phyloP scores from a whole-genome alignment of 2,113 vertebrate species.

The Trematocara zebra region DNA sequence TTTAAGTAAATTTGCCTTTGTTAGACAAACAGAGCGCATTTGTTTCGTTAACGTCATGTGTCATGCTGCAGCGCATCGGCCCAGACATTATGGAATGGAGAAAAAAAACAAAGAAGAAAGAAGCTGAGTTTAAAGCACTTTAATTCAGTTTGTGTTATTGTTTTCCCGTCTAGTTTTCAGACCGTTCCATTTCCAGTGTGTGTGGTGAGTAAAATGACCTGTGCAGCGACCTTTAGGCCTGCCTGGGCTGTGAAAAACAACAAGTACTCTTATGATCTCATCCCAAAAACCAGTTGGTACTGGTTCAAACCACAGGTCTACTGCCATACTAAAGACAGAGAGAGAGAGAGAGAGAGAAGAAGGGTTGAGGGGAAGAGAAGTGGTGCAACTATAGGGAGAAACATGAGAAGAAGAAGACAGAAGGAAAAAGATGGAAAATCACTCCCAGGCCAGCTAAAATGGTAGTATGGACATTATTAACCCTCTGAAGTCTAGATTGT shows the following conservation, averaged over 20 bases:
- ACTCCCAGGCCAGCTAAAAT: background rate
- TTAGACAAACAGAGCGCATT: slow-evolving; percentile 5
- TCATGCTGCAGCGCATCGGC: background rate
- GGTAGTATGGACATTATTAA: background rate
- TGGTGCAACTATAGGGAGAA: background rate
- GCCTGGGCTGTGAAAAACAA: slow-evolving; percentile 21
- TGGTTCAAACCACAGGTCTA: slow-evolving; percentile 49
- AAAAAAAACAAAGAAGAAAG: background rate
- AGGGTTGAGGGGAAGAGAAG: background rate
- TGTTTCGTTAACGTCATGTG: background rate
- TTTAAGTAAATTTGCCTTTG: background rate
- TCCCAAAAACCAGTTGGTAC: slow-evolving; percentile 45
- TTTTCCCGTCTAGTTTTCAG: background rate
- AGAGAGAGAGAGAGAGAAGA: background rate
- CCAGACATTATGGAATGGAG: background rate
- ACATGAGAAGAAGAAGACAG: background rate
- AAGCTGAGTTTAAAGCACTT: background rate
- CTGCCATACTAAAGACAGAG: background rate
- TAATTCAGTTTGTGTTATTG: background rate
- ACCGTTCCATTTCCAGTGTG: background rate
- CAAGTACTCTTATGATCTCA: slow-evolving; percentile 36
- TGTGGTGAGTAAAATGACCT: slow-evolving; percentile 4
- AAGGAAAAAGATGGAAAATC: background rate
- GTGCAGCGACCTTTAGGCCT: background rate
- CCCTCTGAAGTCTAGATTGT: background rate